Base-by-base conservation (phyloP, 2,888 invertebrate species). In the Nomada flava region DNA sequence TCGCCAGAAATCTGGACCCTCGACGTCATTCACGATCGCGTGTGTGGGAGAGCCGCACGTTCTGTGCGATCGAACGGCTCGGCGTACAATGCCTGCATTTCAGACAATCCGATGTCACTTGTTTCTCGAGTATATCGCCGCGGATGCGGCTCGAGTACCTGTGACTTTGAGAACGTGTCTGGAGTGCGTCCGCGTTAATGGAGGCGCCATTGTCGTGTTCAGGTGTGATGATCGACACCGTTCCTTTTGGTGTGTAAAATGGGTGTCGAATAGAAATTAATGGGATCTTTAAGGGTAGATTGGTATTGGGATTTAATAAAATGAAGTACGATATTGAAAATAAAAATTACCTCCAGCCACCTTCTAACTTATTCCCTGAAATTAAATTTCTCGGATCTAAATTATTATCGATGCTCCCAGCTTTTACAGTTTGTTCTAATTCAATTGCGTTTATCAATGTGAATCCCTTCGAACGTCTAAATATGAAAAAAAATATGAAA, bases 1-100 rank as follows among this genome's bases (percentile, higher is more conserved):
- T 68, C 47, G 59, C 52, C 29, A 55, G 62, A 79, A 62, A 79
- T 67, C 50, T 47, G 57, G 29, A 47, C 59, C n/a, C 59, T 10
- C 36, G 29, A 47, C 13, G 47, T 57, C 15, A 65, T 76, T 65
- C 52, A n/a, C 15, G 52, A n/a, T 29, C 10, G 10, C 42, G 15
- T 5, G 18, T 10, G n/a, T 23, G 67, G 29, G 29, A 2, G 23
- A 7, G 57, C 13, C 13, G 26, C 26, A 18, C 20, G 67, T 68
- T n/a, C 50, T 20, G 9, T 10, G 15, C 64, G 52, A 59, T 47
- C 47, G 42, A 71, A 73, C 52, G 60, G 20, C n/a, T 23, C 44
- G 62, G 50, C 50, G 65, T 36, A 70, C 62, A 79, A 74, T 29
- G 42, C 57, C 18, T 29, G 44, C 26, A 60, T 60, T 23, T 59